These are phyloP conservation scores for Limnothrissa miodon DNA, from an alignment of 2,113 vertebrate genomes.

Conservation along the genomic window DNA sequence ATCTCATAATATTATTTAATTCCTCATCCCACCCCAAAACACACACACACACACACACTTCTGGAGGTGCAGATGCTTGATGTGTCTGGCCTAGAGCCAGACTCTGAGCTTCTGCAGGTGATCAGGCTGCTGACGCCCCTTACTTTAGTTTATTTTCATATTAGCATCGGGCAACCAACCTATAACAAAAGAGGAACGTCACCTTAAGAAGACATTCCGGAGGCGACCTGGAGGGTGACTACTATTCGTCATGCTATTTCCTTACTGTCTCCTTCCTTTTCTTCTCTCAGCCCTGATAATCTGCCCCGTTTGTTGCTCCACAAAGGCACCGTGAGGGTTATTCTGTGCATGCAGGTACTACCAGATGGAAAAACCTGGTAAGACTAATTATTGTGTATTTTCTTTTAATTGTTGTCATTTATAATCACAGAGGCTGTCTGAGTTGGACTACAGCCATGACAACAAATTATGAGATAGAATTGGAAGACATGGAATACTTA, in stretches of 20 bases:
- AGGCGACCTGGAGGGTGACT: background rate
- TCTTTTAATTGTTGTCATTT: conserved; percentile 92
- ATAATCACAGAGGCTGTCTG: conserved; percentile 79
- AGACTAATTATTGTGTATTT: conserved; percentile 93
- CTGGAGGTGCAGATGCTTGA: background rate
- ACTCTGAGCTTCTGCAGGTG: background rate
- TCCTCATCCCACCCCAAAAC: no score
- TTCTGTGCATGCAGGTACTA: conserved; percentile 76
- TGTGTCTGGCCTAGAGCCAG: background rate
- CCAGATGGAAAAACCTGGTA: conserved; percentile 90
- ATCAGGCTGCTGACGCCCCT: background rate
- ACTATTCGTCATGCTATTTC: background rate
- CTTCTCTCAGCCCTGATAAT: conserved; percentile 62
- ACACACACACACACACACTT: background rate
- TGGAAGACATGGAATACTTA: conserved; percentile 4
- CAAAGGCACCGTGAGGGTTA: conserved; percentile 63
- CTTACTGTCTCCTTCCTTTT: background rate
- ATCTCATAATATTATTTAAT: background rate
- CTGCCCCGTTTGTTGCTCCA: conserved; percentile 56
- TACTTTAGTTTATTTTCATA: background rate
- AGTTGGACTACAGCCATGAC: conserved; percentile 48
- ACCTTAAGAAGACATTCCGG: background rate
- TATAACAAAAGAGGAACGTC: background rate
- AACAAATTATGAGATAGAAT: conserved; percentile 1
- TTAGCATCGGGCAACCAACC: background rate